phyloP scores from a whole-genome alignment of 2,888 invertebrate genomes.

The Megaustenia siamemsis region DNA sequence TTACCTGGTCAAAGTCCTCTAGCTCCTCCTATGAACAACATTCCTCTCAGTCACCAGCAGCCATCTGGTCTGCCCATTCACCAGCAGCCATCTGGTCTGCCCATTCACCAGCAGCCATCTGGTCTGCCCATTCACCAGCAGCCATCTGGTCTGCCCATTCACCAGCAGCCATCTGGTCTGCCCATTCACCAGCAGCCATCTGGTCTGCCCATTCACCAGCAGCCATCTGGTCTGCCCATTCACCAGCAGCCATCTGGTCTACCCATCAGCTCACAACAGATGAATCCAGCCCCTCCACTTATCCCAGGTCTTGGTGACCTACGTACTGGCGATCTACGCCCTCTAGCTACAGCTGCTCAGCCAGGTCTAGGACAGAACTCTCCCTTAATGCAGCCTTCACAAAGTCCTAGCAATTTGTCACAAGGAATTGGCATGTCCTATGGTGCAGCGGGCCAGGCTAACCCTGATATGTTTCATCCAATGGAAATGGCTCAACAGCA shows the following conservation, averaged over 20 bases:
- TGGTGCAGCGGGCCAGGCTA: background rate
- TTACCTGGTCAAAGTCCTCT: background rate
- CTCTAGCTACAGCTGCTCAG: background rate
- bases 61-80: background rate
- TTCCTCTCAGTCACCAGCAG: background rate
- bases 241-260: slow-evolving; percentile 11
- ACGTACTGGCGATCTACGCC: slow-evolving; percentile 7
- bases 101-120: slow-evolving; percentile 7
- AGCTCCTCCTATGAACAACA: background rate
- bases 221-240: background rate
- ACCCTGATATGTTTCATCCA: slow-evolving; percentile 43
- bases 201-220: too few species aligned
- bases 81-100: background rate
- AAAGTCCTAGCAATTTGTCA: background rate
- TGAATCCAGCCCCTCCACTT: slow-evolving; percentile 24
- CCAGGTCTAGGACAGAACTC: slow-evolving; percentile 13
- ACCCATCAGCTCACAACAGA: background rate
- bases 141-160: too few species aligned
- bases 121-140: background rate
- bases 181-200: background rate
- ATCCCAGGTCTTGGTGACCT: slow-evolving; percentile 34
- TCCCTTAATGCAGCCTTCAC: slow-evolving; percentile 29
- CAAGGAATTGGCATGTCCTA: slow-evolving; percentile 19
- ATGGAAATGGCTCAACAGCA: slow-evolving; percentile 51
- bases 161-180: slow-evolving; percentile 4